These are phyloP conservation scores for Ambastaia sidthimunki DNA, from an alignment of 2,797 vertebrate species.

Conservation along the genomic window DNA sequence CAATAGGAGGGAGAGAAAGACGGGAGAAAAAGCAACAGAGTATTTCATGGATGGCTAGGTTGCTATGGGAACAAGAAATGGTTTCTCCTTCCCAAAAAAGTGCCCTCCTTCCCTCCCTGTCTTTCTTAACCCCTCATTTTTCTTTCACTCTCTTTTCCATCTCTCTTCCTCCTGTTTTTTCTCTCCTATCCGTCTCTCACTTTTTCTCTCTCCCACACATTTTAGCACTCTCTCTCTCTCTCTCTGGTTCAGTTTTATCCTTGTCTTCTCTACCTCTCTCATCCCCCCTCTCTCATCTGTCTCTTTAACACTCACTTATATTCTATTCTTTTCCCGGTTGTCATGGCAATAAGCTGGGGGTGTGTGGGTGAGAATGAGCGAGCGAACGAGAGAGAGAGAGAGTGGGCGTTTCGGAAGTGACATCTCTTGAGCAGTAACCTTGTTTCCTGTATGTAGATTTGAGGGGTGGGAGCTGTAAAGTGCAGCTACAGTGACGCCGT, in stretches of 20 bases:
- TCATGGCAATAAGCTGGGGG: slow-evolving; percentile 86
- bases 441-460: slow-evolving; percentile 84
- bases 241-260: slow-evolving; percentile 38
- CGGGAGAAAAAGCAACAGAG: slow-evolving; percentile 75
- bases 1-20: slow-evolving; percentile 63
- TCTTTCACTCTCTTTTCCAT: slow-evolving; percentile 40
- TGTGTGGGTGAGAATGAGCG: slow-evolving; percentile 76
- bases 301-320: slow-evolving; percentile 85
- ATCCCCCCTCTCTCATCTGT: slow-evolving; percentile 72
- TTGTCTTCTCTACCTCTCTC: slow-evolving; percentile 48
- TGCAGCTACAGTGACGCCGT: slow-evolving; percentile 66
- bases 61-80: slow-evolving; percentile 87
- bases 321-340: slow-evolving; percentile 87
- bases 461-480: slow-evolving; percentile 61
- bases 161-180: slow-evolving; percentile 20
- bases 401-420: slow-evolving; percentile 88
- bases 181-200: slow-evolving; percentile 46
- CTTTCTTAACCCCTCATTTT: slow-evolving; percentile 64
- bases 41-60: slow-evolving; percentile 84
- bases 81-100: slow-evolving; percentile 81
- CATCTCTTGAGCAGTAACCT: slow-evolving; percentile 86
- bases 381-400: slow-evolving; percentile 74
- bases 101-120: slow-evolving; percentile 75
- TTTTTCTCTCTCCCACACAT: slow-evolving; percentile 58
- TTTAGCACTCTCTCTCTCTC: slow-evolving; percentile 39